A percentile compares a stretch with the other conserved stretches of the same genome.
These are phyloP conservation scores for Scomber colias DNA, from an alignment of 2,113 vertebrate genomes.

Conservation along the genomic window DNA sequence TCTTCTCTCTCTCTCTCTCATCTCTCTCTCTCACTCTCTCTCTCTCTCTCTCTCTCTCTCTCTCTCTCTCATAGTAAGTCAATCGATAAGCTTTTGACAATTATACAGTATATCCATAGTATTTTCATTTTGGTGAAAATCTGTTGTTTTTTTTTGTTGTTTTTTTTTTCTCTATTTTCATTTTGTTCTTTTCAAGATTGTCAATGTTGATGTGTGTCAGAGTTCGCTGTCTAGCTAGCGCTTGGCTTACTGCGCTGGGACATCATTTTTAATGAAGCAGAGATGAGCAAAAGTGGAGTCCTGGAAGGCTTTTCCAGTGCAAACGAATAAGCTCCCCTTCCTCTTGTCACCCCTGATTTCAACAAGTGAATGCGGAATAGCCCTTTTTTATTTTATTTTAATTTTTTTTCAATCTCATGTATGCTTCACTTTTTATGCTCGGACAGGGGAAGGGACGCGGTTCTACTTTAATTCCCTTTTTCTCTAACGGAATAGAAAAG, in stretches of 20 bases:
- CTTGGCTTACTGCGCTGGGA: slow-evolving; percentile 62
- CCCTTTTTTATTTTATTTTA: background rate
- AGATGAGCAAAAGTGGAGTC: slow-evolving; percentile 48
- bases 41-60: background rate
- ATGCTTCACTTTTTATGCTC: slow-evolving; percentile 10
- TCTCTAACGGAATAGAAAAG: slow-evolving; percentile 20
- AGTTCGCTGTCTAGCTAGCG: slow-evolving; percentile 56
- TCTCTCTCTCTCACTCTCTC: too few species aligned
- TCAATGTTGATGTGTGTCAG: slow-evolving; percentile 53
- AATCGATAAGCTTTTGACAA: slow-evolving; percentile 77
- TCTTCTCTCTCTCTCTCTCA: slow-evolving; percentile 6
- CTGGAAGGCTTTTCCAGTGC: slow-evolving; percentile 39
- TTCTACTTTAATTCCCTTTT: slow-evolving; percentile 8
- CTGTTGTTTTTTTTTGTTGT: slow-evolving; percentile 20
- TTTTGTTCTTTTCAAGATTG: slow-evolving; percentile 60
- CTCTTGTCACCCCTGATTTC: slow-evolving; percentile 6
- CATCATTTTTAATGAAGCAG: slow-evolving; percentile 42
- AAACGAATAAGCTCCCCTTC: slow-evolving; percentile 24
- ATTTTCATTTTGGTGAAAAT: slow-evolving; percentile 60
- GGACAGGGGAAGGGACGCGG: slow-evolving; percentile 11
- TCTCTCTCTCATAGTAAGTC: slow-evolving; percentile 60
- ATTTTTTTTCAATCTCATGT: background rate
- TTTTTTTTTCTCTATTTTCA: slow-evolving; percentile 26
- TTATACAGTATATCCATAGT: slow-evolving; percentile 68
- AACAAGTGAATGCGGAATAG: slow-evolving; percentile 23